Evolutionary conservation across 2,888 invertebrate species (phyloP).

Genomic region (Matsumyia berberina): DNA sequence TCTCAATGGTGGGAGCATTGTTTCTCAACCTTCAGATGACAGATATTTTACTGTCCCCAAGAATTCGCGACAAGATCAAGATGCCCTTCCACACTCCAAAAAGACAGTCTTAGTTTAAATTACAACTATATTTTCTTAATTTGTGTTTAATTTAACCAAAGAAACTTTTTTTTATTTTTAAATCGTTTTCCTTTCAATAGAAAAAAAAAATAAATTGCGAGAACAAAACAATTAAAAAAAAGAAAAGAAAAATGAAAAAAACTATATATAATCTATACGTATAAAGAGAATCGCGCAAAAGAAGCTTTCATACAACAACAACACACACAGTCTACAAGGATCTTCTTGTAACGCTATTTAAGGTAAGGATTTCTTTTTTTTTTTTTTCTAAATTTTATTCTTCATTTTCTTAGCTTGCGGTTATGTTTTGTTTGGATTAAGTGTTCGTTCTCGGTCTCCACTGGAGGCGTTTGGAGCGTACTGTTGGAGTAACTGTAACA

Average conservation of each 20-base stretch:
- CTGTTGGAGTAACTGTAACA: conserved; percentile 24
- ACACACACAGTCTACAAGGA: conserved; percentile 72
- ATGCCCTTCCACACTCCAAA: no score
- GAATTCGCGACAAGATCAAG: no score
- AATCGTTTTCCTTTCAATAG: conserved; percentile 38
- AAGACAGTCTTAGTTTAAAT: conserved; percentile 13
- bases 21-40: no score
- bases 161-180: conserved; percentile 36
- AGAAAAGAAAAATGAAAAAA: conserved; percentile 33
- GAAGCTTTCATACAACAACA: conserved; percentile 72
- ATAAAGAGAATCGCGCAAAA: conserved; percentile 68
- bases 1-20: no score
- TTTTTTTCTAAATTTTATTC: conserved; percentile 28
- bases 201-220: conserved; percentile 60
- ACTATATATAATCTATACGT: conserved; percentile 60
- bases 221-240: conserved; percentile 65
- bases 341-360: conserved; percentile 69
- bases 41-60: no score
- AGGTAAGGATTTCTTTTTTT: conserved; percentile 49
- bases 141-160: conserved; percentile 45
- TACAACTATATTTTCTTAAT: conserved; percentile 37
- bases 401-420: conserved; percentile 30
- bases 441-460: conserved; percentile 25
- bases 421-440: conserved; percentile 25
- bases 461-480: conserved; percentile 13